A percentile compares a stretch with the other conserved stretches of the same genome.
Conservation (phyloP, 1,140 invertebrate species). For the Diabrotica virgifera region DNA sequence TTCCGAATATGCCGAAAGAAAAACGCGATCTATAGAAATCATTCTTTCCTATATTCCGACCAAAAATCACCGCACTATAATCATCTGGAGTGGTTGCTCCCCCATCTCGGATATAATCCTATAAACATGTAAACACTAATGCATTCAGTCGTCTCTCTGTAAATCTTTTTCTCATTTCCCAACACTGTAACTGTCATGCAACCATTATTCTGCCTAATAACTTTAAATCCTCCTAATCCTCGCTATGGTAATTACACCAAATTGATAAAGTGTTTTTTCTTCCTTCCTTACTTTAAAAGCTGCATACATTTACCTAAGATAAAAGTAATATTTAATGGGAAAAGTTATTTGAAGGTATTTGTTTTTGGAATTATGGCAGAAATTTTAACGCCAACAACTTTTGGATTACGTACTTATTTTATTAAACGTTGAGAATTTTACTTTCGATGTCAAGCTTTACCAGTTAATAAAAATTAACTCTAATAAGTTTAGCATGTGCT, state of each 20-base stretch:
- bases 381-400: not conserved
- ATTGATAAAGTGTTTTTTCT: not conserved
- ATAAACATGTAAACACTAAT: constrained; percentile 3
- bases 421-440: not conserved
- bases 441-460: not conserved
- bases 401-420: not conserved
- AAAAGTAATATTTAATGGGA: not conserved
- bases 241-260: constrained; percentile 2
- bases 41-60: too few relatives aligned
- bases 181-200: constrained; percentile 2
- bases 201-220: constrained; percentile 2
- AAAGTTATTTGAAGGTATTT: not conserved
- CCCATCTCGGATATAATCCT: not conserved
- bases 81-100: constrained; percentile 1
- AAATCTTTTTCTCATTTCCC: constrained; percentile 2
- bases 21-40: too few relatives aligned
- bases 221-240: constrained; percentile 1
- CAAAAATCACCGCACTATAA: not conserved
- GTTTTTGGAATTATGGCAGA: not conserved
- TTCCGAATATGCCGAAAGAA: too few relatives aligned
- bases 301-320: not conserved
- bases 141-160: constrained; percentile 1
- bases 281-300: not conserved
- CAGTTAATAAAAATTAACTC: too few relatives aligned
- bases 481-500: too few relatives aligned